A percentile compares a stretch with the other conserved stretches of the same genome.
Evolutionary conservation across 2,888 invertebrate genomes (phyloP).

Genomic region (Lasioglossum oenotherae): DNA sequence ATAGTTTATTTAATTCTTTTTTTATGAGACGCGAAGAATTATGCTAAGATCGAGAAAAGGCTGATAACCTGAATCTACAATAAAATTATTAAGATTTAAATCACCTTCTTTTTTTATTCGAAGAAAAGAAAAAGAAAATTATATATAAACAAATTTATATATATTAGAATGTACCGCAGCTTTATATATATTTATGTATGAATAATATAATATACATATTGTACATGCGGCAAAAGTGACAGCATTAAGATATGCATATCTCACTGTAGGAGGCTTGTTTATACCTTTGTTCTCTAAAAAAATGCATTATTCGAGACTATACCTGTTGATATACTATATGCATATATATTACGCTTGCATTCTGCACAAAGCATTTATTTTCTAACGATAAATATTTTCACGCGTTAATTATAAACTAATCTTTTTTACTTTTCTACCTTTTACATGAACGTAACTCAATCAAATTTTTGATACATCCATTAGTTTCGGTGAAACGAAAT

Average conservation of each 20-base stretch:
- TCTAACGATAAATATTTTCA: conserved; percentile 33
- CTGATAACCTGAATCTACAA: conserved; percentile 57
- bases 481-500: conserved; percentile 16
- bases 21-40: conserved; percentile 45
- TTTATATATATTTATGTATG: conserved; percentile 56
- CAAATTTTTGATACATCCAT: conserved; percentile 24
- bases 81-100: conserved; percentile 51
- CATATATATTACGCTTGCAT: conserved; percentile 37
- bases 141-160: conserved; percentile 53
- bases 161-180: conserved; percentile 48
- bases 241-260: conserved; percentile 61
- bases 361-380: conserved; percentile 59
- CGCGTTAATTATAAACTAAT: conserved; percentile 26
- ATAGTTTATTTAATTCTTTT: conserved; percentile 44
- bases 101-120: conserved; percentile 42
- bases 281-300: conserved; percentile 62
- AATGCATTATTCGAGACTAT: conserved; percentile 33
- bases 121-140: conserved; percentile 39
- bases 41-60: conserved; percentile 55
- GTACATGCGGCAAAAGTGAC: conserved; percentile 46
- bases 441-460: conserved; percentile 28
- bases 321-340: conserved; percentile 11
- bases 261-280: conserved; percentile 57
- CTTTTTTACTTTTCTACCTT: conserved; percentile 62
- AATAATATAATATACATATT: conserved; percentile 52